Conservation (phyloP, 2,113 vertebrate genomes). For the Callithrix jacchus region DNA sequence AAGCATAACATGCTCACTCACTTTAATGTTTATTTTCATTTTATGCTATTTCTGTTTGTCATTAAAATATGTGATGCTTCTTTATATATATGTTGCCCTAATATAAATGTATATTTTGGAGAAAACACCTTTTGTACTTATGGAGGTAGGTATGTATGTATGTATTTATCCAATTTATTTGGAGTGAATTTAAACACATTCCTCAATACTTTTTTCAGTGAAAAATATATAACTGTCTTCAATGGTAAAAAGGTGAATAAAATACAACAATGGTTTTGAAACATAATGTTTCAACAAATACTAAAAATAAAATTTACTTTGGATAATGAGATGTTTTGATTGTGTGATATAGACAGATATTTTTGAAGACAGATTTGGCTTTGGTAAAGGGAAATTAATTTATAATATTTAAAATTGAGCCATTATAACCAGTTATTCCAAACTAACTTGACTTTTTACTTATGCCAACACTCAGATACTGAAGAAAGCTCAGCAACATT, state of each 20-base stretch:
- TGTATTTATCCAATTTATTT: neutral
- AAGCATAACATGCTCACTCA: neutral
- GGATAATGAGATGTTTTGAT: neutral
- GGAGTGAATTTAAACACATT: rapidly evolving
- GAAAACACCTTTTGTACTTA: neutral
- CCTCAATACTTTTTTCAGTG: neutral
- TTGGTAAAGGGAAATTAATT: slow-evolving; percentile 14
- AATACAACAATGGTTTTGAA: neutral
- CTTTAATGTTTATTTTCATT: neutral
- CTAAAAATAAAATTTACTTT: neutral
- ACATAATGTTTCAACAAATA: neutral
- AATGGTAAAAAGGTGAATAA: neutral
- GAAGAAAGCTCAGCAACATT: slow-evolving; percentile 23
- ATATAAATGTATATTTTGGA: neutral
- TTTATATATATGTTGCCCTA: neutral
- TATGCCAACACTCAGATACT: slow-evolving; percentile 27
- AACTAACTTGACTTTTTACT: slow-evolving; percentile 43
- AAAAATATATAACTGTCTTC: neutral
- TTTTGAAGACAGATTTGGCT: slow-evolving; percentile 7
- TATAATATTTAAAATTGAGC: slow-evolving; percentile 28
- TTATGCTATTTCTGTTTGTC: neutral
- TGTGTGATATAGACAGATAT: neutral
- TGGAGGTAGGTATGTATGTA: neutral
- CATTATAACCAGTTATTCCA: neutral
- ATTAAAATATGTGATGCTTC: neutral